These are phyloP conservation scores for Zonitis immaculata DNA, from an alignment of 2,888 invertebrate genomes.

Conservation along the genomic window DNA sequence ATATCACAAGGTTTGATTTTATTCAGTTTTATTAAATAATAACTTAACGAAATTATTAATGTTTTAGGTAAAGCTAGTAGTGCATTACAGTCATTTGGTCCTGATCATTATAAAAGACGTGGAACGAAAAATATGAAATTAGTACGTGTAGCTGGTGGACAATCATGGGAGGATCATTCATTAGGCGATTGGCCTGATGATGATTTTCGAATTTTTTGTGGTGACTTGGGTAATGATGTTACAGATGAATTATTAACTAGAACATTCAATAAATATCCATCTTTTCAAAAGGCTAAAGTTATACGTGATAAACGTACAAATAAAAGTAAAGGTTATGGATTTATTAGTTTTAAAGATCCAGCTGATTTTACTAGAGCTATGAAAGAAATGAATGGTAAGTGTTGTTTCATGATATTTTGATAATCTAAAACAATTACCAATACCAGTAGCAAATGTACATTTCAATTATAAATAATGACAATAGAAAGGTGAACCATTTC, in stretches of 20 bases:
- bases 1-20: slow-evolving; percentile 55
- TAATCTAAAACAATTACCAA: too few species aligned
- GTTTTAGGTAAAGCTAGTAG: slow-evolving; percentile 54
- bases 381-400: slow-evolving; percentile 98
- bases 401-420: too few species aligned
- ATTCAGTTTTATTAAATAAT: too few species aligned
- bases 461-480: too few species aligned
- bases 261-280: slow-evolving; percentile 90
- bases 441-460: too few species aligned
- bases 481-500: too few species aligned
- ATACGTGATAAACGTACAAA: slow-evolving; percentile 94
- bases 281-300: slow-evolving; percentile 92
- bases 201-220: slow-evolving; percentile 98
- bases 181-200: slow-evolving; percentile 96
- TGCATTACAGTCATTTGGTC: slow-evolving; percentile 55
- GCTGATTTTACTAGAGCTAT: slow-evolving; percentile 97
- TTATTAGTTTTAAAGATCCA: slow-evolving; percentile 97
- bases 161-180: slow-evolving; percentile 94
- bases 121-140: slow-evolving; percentile 58
- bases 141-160: slow-evolving; percentile 88
- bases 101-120: slow-evolving; percentile 50
- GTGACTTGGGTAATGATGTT: slow-evolving; percentile 99
- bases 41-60: too few species aligned
- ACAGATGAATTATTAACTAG: slow-evolving; percentile 95
- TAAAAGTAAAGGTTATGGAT: slow-evolving; percentile 98